These are phyloP conservation scores for Cephus sareptanus DNA, from an alignment of 2,888 invertebrate species.

Conservation along the genomic window DNA sequence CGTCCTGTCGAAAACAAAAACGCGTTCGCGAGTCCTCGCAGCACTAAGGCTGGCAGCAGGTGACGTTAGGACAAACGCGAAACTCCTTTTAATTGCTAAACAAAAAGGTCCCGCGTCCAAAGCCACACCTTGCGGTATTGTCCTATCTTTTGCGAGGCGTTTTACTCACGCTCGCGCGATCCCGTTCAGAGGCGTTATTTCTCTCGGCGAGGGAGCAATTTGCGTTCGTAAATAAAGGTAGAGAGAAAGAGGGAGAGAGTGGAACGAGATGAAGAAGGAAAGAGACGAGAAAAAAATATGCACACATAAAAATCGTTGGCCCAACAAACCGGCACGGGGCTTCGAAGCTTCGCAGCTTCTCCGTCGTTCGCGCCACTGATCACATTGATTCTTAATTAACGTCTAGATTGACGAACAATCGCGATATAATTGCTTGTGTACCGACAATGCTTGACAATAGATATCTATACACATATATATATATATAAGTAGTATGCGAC, in stretches of 20 bases:
- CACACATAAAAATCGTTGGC: not conserved
- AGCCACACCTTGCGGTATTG: constrained; percentile 58
- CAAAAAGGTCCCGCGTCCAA: constrained; percentile 47
- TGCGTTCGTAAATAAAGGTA: not conserved
- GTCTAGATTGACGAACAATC: constrained; percentile 60
- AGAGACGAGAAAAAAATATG: not conserved
- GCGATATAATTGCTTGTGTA: constrained; percentile 55
- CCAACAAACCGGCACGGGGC: not conserved
- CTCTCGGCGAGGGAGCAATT: not conserved
- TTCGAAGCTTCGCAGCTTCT: not conserved
- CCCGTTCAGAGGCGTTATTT: constrained; percentile 7
- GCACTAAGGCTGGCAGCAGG: constrained; percentile 58
- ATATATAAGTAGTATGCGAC: not conserved
- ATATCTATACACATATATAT: constrained; percentile 30
- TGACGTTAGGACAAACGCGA: constrained; percentile 51
- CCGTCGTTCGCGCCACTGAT: constrained; percentile 46
- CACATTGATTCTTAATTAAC: constrained; percentile 64
- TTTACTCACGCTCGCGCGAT: constrained; percentile 44
- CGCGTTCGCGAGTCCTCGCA: constrained; percentile 46
- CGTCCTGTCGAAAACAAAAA: constrained; percentile 11
- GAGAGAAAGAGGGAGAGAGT: not conserved
- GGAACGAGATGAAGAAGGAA: not conserved
- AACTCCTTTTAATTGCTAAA: constrained; percentile 63
- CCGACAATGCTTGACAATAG: constrained; percentile 56
- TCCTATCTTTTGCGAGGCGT: constrained; percentile 32